Percentiles rank a stretch among this genome's conserved stretches.
These are phyloP conservation scores for Passerina amoena DNA, from an alignment of 2,113 vertebrate genomes.

Conservation along the genomic window DNA sequence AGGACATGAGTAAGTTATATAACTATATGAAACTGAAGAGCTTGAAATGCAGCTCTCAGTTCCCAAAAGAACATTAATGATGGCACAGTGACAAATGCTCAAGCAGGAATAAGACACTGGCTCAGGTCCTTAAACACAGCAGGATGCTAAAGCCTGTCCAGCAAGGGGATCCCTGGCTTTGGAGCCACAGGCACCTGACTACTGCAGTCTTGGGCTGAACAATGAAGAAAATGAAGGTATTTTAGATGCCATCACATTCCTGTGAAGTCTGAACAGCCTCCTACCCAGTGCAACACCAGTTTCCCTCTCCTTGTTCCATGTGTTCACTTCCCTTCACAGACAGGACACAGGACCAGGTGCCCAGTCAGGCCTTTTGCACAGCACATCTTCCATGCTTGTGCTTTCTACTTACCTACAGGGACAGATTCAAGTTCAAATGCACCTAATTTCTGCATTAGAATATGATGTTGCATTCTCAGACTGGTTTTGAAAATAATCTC, in stretches of 20 bases:
- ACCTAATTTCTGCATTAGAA: neutral
- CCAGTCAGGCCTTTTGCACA: neutral
- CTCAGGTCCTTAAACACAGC: neutral
- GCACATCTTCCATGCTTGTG: neutral
- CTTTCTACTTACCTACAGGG: neutral
- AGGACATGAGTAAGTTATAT: neutral
- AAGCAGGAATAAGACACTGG: neutral
- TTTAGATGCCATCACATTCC: neutral
- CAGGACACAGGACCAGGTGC: rapidly evolving
- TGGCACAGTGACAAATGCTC: neutral
- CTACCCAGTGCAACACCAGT: neutral
- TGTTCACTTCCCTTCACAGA: rapidly evolving
- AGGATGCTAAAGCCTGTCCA: neutral
- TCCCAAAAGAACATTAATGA: neutral
- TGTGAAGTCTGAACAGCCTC: neutral
- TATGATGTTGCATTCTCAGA: neutral
- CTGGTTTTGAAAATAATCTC: neutral
- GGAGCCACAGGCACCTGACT: neutral
- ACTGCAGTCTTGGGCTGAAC: neutral
- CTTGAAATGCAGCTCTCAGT: neutral
- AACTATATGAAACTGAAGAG: neutral
- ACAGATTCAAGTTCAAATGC: neutral
- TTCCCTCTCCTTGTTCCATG: neutral
- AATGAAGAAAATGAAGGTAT: neutral
- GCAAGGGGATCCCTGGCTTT: neutral